phyloP scores from a whole-genome alignment of 53 echinoderm and acorn worm genomes.

The Actinopyga echinites region DNA sequence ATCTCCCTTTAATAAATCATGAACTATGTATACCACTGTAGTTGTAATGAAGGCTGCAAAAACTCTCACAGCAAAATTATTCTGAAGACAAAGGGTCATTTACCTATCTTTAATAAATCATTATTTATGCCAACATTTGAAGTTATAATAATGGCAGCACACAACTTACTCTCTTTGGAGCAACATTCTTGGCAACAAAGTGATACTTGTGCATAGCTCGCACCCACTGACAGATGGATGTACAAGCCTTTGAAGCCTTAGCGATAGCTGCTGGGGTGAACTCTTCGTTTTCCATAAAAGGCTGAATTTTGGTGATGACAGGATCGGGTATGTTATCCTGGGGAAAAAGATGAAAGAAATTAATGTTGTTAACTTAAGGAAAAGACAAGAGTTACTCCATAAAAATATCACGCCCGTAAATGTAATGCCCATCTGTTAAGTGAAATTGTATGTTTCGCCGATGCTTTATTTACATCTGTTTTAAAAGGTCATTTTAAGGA shows the following conservation, averaged over 20 bases:
- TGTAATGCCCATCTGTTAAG: too few species aligned
- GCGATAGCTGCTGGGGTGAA: conserved; percentile 88
- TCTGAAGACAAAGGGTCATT: too few species aligned
- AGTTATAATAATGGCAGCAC: too few species aligned
- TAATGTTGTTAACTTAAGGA: conserved; percentile 2
- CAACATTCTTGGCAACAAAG: conserved; percentile 94
- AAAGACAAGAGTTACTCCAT: neutral
- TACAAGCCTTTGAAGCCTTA: conserved; percentile 97
- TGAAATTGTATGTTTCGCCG: neutral
- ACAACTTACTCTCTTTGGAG: conserved; percentile 90
- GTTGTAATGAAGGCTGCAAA: too few species aligned
- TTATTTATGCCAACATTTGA: neutral
- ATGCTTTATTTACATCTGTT: neutral
- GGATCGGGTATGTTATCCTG: conserved; percentile 93
- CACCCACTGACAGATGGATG: conserved; percentile 95
- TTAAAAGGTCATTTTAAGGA: too few species aligned
- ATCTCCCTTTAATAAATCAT: too few species aligned
- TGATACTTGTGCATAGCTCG: conserved; percentile 98
- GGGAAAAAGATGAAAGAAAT: neutral
- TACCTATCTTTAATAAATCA: too few species aligned
- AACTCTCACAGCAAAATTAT: too few species aligned
- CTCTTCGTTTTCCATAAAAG: conserved; percentile 90
- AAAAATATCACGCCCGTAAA: too few species aligned
- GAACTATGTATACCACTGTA: too few species aligned
- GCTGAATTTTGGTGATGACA: conserved; percentile 87